phyloP scores from a whole-genome alignment of 1,140 invertebrate species.

The Amyelois transitella region DNA sequence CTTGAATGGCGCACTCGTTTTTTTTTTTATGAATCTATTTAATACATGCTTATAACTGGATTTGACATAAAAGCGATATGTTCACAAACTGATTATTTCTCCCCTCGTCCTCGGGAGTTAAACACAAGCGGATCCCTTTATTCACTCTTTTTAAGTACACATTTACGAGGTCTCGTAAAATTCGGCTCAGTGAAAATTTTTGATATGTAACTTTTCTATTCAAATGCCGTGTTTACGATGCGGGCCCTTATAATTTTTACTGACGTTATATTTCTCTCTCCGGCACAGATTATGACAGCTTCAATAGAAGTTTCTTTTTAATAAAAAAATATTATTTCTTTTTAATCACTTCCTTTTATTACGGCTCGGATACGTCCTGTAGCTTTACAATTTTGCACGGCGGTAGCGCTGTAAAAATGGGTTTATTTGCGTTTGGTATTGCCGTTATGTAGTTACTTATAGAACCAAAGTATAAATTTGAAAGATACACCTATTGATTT shows the following conservation, averaged over 20 bases:
- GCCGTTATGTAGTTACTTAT: not conserved
- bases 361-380: conserved; percentile 24
- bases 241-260: conserved; percentile 67
- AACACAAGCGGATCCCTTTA: conserved; percentile 58
- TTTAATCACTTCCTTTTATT: conserved; percentile 68
- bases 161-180: conserved; percentile 73
- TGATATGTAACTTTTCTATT: conserved; percentile 74
- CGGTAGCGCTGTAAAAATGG: conserved; percentile 38
- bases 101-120: conserved; percentile 59
- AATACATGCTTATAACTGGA: conserved; percentile 14
- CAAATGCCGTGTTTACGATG: conserved; percentile 69
- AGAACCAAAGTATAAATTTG: too few species aligned
- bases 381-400: conserved; percentile 45
- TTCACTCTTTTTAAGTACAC: conserved; percentile 67
- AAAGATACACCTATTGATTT: too few species aligned
- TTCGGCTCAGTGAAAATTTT: conserved; percentile 74
- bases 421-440: conserved; percentile 34
- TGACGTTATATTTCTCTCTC: conserved; percentile 61
- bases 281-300: conserved; percentile 52
- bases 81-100: conserved; percentile 51
- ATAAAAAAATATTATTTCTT: conserved; percentile 63
- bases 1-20: conserved; percentile 2
- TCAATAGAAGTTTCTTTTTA: conserved; percentile 65
- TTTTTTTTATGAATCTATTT: conserved; percentile 4
- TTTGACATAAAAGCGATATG: conserved; percentile 22